Percentiles rank a stretch among this genome's conserved stretches.
Conservation (phyloP, 2,797 vertebrate genomes). For the Rachycentron canadum region DNA sequence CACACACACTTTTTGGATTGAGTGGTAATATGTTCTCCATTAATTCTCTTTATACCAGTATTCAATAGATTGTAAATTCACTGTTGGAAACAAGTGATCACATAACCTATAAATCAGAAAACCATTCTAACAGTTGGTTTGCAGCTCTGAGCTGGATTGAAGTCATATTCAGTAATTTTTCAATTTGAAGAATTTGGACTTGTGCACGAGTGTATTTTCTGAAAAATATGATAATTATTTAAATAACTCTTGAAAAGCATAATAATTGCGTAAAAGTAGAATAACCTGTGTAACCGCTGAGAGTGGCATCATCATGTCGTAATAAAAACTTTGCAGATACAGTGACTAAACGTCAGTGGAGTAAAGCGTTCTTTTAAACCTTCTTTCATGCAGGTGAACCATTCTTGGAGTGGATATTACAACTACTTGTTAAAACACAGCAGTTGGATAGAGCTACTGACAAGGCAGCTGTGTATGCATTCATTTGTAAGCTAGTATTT, state of each 20-base stretch:
- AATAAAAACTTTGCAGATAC: conserved; percentile 43
- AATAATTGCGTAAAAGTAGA: conserved; percentile 31
- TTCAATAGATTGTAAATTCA: conserved; percentile 32
- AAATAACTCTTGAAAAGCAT: conserved; percentile 25
- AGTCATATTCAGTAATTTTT: conserved; percentile 51
- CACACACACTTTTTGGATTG: conserved; percentile 63
- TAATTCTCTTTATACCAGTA: conserved; percentile 23
- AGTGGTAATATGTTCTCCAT: conserved; percentile 44
- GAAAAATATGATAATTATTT: conserved; percentile 27
- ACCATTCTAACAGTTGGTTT: conserved; percentile 29
- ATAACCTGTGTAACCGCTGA: conserved; percentile 23
- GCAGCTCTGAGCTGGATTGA: conserved; percentile 42
- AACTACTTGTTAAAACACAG: conserved; percentile 74
- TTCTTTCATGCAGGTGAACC: conserved; percentile 78
- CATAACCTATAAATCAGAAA: conserved; percentile 34
- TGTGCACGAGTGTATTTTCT: conserved; percentile 22
- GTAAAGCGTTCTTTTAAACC: conserved; percentile 55
- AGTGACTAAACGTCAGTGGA: conserved; percentile 58
- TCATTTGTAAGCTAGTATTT: conserved; percentile 67
- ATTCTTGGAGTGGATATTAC: conserved; percentile 68
- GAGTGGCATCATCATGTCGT: background rate
- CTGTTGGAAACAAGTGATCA: conserved; percentile 34
- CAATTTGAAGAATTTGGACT: conserved; percentile 32
- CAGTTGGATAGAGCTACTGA: conserved; percentile 66
- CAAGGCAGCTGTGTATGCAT: conserved; percentile 75